Base-by-base conservation (phyloP, 2,888 invertebrate species). In the Cephalotes varians region DNA sequence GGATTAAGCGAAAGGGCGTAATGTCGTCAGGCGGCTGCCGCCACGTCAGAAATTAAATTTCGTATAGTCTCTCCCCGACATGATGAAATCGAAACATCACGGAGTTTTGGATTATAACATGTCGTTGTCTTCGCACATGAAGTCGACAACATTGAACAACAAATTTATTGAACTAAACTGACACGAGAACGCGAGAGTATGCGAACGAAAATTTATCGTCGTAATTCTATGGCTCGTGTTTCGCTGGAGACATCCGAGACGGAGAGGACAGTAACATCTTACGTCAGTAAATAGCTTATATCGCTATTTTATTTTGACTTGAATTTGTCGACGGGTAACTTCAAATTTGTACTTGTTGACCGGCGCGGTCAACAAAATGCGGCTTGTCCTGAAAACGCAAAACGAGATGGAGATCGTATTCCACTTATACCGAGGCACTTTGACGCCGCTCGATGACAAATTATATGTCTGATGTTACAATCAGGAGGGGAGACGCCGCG, bases 1-100 rank as follows among this genome's bases (percentile, higher is more conserved):
- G 71, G 54, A 79, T 79, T 79, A 79, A 79, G 31, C 56, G 54
- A 69, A 76, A 77, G 21, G 54, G 44, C 18, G 34, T 77, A 77
- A 77, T 69, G 21, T 69, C 56, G 25, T 69, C 67, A 67, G 31
- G 34, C 40, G 54, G 21, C 4, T 12, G 12, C 37, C 12, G 62
- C 56, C 69, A 65, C 65, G 44, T 77, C 34, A 25, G 31, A 54
- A 40, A 56, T 69, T 56, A 31, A 77, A 79, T 79, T 69, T 79
- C 44, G 34, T 40, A 58, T 69, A 56, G 71, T 69, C n/a, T 21
- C 51, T 21, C 5, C 25, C 9, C 10, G 65, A n/a, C 37, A 28
- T 31, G 34, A 34, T 25, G 64, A 69, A 69, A 69, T 56, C 56
- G 71, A 31, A 69, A 56, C 56, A 31, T 56, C 28, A 12, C 25